Percentiles rank a stretch among this genome's conserved stretches.
phyloP scores from a whole-genome alignment of 1,140 invertebrate genomes.

The Coenobita brevimanus region DNA sequence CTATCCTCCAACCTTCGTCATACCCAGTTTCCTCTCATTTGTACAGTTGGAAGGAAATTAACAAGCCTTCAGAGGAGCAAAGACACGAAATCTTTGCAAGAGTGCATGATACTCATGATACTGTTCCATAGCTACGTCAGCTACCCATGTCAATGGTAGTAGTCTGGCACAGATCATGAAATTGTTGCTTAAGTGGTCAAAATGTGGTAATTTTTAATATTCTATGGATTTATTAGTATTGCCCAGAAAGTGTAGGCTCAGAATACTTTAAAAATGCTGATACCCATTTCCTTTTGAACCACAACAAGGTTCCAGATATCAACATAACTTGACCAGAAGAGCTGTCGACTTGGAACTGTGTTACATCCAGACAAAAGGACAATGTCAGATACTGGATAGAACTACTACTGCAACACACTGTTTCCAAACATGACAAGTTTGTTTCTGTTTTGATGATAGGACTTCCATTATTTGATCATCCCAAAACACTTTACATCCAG shows the following conservation, averaged over 20 bases:
- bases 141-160: too few relatives aligned
- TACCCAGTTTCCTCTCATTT: slow-evolving; percentile 15
- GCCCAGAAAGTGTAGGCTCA: neutral
- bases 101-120: slow-evolving; percentile 19
- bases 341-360: neutral
- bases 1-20: neutral
- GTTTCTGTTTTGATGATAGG: slow-evolving; percentile 15
- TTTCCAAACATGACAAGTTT: neutral
- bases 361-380: slow-evolving; percentile 11
- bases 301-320: neutral
- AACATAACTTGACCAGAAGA: neutral
- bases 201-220: slow-evolving; percentile 14
- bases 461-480: neutral
- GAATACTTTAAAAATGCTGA: slow-evolving; percentile 2
- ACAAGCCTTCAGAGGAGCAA: slow-evolving; percentile 24
- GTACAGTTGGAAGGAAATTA: slow-evolving; percentile 26
- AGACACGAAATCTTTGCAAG: slow-evolving; percentile 23
- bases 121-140: too few relatives aligned
- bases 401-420: neutral
- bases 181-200: neutral
- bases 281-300: neutral
- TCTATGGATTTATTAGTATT: neutral
- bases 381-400: neutral
- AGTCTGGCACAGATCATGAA: neutral
- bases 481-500: slow-evolving; percentile 14